Conservation (phyloP, 2,113 vertebrate genomes). For the Polyodon spathula region DNA sequence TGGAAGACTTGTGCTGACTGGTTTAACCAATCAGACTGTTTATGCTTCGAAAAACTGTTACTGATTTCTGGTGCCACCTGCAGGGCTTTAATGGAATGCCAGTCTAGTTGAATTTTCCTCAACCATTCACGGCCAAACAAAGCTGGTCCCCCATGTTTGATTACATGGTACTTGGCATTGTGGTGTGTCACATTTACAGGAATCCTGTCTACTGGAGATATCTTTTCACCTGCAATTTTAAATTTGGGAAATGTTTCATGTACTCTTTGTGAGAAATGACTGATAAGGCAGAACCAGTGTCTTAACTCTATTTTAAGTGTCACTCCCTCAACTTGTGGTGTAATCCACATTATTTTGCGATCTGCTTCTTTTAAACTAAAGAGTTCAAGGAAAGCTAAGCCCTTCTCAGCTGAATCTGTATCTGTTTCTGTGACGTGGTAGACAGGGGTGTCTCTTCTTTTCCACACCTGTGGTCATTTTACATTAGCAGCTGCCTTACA, state of each 20-base stretch:
- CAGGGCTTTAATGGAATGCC: not conserved
- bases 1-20: too few relatives aligned
- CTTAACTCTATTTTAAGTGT: conserved; percentile 17
- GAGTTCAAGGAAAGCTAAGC: not conserved
- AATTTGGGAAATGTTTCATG: conserved; percentile 4
- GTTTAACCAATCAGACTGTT: too few relatives aligned
- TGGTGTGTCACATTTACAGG: not conserved
- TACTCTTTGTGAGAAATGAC: conserved; percentile 11
- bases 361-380: too few relatives aligned
- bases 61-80: not conserved
- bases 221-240: conserved; percentile 6
- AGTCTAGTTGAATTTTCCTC: conserved; percentile 11
- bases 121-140: conserved; percentile 8
- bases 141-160: not conserved
- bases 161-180: not conserved
- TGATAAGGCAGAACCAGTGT: conserved; percentile 17
- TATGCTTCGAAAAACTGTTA: not conserved
- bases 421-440: not conserved
- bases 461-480: too few relatives aligned
- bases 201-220: not conserved
- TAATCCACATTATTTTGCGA: conserved; percentile 9
- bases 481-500: too few relatives aligned
- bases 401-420: conserved; percentile 2
- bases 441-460: not conserved
- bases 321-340: not conserved